Evolutionary conservation across 2,888 invertebrate genomes (phyloP).

Genomic region (Drosophila suboccidentalis): DNA sequence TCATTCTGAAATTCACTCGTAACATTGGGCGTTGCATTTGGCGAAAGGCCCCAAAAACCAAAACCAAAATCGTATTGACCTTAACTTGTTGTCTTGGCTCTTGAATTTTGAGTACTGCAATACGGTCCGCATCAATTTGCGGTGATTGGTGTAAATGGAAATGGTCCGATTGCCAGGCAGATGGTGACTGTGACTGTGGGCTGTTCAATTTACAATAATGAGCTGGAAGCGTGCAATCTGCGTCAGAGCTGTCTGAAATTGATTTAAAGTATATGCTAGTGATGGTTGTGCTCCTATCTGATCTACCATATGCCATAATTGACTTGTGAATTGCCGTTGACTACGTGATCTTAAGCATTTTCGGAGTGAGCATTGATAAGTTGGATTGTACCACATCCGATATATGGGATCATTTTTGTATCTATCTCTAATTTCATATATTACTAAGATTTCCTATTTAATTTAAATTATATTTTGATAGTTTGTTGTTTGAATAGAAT

Average conservation of each 20-base stretch:
- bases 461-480: not conserved
- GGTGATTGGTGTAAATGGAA: slow-evolving; percentile 69
- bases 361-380: slow-evolving; percentile 2
- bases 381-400: not conserved
- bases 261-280: slow-evolving; percentile 58
- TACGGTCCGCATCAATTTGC: slow-evolving; percentile 60
- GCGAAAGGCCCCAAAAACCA: slow-evolving; percentile 64
- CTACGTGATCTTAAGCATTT: slow-evolving; percentile 21
- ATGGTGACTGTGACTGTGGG: slow-evolving; percentile 10
- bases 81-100: slow-evolving; percentile 54
- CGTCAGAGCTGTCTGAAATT: slow-evolving; percentile 50
- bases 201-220: slow-evolving; percentile 56
- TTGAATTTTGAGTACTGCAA: slow-evolving; percentile 41
- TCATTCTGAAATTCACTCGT: slow-evolving; percentile 51
- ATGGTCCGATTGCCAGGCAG: slow-evolving; percentile 22
- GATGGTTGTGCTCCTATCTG: slow-evolving; percentile 3
- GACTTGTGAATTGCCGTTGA: slow-evolving; percentile 37
- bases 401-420: too few relatives aligned
- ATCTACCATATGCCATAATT: slow-evolving; percentile 31
- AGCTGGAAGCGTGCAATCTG: slow-evolving; percentile 54
- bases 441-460: not conserved
- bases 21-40: slow-evolving; percentile 43
- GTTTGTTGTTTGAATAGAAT: not conserved
- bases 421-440: not conserved
- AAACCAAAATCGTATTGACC: slow-evolving; percentile 54